phyloP scores from a whole-genome alignment of 2,888 invertebrate genomes.

The Baronia brevicornis region DNA sequence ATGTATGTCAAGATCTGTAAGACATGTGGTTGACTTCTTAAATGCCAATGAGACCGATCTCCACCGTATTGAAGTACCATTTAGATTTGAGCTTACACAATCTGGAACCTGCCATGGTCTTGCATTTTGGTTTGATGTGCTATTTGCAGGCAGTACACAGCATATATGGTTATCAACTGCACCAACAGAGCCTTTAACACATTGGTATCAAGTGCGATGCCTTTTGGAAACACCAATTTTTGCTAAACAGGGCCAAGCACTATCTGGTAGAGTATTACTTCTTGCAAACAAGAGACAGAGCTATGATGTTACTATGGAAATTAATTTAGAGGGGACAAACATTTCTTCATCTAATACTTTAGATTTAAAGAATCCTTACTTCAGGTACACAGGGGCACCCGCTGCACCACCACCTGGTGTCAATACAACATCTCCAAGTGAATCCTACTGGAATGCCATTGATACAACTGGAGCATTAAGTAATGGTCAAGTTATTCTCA shows the following conservation, averaged over 20 bases:
- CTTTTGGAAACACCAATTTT: conserved; percentile 94
- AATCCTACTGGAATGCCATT: conserved; percentile 91
- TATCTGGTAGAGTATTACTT: conserved; percentile 91
- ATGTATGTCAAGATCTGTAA: conserved; percentile 94
- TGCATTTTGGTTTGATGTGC: conserved; percentile 99
- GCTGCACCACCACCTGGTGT: conserved; percentile 95
- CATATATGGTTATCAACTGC: conserved; percentile 98
- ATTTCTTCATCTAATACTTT: conserved; percentile 88
- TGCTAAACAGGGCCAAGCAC: conserved; percentile 93
- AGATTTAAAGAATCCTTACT: conserved; percentile 98
- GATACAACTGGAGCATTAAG: conserved; percentile 80
- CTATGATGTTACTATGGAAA: conserved; percentile 97
- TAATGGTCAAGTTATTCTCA: conserved; percentile 61
- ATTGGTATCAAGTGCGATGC: conserved; percentile 99
- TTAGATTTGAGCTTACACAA: conserved; percentile 93
- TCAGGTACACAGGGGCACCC: conserved; percentile 95
- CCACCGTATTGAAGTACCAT: conserved; percentile 95
- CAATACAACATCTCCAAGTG: conserved; percentile 93
- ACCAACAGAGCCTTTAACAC: conserved; percentile 97
- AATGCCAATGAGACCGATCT: conserved; percentile 94
- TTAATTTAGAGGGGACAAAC: conserved; percentile 91
- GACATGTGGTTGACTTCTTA: conserved; percentile 95
- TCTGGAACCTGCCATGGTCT: conserved; percentile 97
- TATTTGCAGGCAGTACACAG: conserved; percentile 92
- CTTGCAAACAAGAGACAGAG: conserved; percentile 97